Percentiles rank a stretch among this genome's conserved stretches.
These are phyloP conservation scores for Meriones unguiculatus DNA, from an alignment of 2,113 vertebrate genomes.

Conservation along the genomic window DNA sequence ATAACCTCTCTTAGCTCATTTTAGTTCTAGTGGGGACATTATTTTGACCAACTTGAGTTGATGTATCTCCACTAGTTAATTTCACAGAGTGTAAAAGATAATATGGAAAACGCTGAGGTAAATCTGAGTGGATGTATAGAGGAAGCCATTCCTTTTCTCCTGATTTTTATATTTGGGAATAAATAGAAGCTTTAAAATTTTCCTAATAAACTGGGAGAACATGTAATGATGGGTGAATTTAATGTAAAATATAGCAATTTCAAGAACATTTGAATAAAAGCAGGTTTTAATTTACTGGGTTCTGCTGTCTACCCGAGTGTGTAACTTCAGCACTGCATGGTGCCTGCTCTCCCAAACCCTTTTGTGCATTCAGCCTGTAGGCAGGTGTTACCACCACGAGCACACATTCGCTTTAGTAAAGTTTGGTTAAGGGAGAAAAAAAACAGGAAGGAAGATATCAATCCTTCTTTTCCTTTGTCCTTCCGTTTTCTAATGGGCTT, in stretches of 20 bases:
- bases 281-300: neutral
- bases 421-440: neutral
- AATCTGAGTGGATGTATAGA: neutral
- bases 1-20: neutral
- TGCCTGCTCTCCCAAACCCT: neutral
- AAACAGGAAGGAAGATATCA: neutral
- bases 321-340: neutral
- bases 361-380: neutral
- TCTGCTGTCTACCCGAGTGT: fast-evolving
- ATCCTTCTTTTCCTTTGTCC: neutral
- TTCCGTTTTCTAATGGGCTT: neutral
- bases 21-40: neutral
- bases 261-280: neutral
- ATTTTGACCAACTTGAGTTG: neutral
- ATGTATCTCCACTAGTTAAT: neutral
- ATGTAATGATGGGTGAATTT: neutral
- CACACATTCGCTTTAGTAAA: neutral
- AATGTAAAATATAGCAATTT: neutral
- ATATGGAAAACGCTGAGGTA: neutral
- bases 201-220: neutral
- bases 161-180: neutral
- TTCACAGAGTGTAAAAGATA: neutral
- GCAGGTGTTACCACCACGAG: neutral
- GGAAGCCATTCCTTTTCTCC: too few relatives aligned
- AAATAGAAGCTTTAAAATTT: neutral